Evolutionary conservation across 2,888 invertebrate species (phyloP).

Genomic region (Drosophila paucipuncta): DNA sequence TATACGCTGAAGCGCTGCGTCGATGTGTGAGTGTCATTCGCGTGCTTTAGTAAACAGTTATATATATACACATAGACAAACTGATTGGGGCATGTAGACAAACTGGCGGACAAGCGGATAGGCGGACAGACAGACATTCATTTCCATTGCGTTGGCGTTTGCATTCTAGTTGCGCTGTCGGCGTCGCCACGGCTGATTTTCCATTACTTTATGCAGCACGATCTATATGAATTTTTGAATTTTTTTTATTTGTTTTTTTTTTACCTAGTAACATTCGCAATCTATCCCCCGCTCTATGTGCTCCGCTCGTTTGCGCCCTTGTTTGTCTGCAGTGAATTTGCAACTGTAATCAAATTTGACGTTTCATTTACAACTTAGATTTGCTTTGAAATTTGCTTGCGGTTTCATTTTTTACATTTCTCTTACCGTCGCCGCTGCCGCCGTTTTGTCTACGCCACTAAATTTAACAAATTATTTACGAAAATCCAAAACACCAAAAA

Average conservation of each 20-base stretch:
- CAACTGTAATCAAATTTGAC: conserved; percentile 67
- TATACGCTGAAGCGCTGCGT: neutral
- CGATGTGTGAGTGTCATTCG: conserved; percentile 51
- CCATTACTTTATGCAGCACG: conserved; percentile 54
- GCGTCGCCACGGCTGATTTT: conserved; percentile 33
- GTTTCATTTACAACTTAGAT: conserved; percentile 65
- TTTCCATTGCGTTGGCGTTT: conserved; percentile 63
- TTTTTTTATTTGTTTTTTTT: conserved; percentile 7
- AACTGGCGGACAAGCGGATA: conserved; percentile 12
- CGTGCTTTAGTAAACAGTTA: conserved; percentile 45
- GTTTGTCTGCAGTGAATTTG: conserved; percentile 42
- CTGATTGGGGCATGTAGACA: conserved; percentile 27
- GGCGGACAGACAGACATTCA: conserved; percentile 29
- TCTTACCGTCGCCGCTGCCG: conserved; percentile 41
- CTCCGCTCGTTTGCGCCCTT: conserved; percentile 11
- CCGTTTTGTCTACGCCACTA: conserved; percentile 71
- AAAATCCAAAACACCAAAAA: conserved; percentile 40
- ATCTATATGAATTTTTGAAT: conserved; percentile 45
- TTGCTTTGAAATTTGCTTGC: conserved; percentile 36
- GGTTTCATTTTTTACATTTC: conserved; percentile 2
- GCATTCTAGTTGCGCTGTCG: conserved; percentile 41
- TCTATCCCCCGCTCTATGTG: neutral
- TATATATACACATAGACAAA: conserved; percentile 22
- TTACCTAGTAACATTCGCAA: conserved; percentile 18
- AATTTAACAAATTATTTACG: conserved; percentile 28